Percentiles rank a stretch among this genome's conserved stretches.
These are phyloP conservation scores for Pagetopsis macropterus DNA, from an alignment of 2,797 vertebrate species.

Conservation along the genomic window DNA sequence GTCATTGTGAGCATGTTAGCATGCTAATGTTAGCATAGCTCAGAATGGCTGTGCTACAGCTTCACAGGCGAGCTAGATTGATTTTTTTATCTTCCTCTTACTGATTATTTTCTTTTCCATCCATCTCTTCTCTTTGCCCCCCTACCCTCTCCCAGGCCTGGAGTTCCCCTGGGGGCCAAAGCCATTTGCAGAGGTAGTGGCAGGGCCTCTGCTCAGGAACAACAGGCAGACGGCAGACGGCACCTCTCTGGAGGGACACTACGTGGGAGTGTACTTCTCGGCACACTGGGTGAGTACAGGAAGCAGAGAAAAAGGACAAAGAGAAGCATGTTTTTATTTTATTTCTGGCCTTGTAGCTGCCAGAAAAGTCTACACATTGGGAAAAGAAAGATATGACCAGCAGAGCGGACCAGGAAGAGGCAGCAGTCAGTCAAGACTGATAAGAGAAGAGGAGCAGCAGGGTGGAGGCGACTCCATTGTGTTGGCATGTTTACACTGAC, in stretches of 20 bases:
- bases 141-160: conserved; percentile 85
- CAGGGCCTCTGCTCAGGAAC: conserved; percentile 92
- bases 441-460: conserved; percentile 42
- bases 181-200: conserved; percentile 96
- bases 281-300: conserved; percentile 95
- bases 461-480: conserved; percentile 55
- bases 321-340: conserved; percentile 6
- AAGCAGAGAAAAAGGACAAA: conserved; percentile 38
- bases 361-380: conserved; percentile 30
- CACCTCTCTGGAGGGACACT: conserved; percentile 92
- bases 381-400: conserved; percentile 29
- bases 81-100: conserved; percentile 4
- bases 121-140: conserved; percentile 5
- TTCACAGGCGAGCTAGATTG: conserved; percentile 4
- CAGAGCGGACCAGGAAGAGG: conserved; percentile 57
- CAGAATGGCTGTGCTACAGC: neutral
- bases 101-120: neutral
- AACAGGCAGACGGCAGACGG: conserved; percentile 92
- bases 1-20: neutral
- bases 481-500: conserved; percentile 51
- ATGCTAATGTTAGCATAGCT: neutral
- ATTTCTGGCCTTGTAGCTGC: conserved; percentile 23
- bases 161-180: conserved; percentile 99
- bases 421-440: conserved; percentile 33
- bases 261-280: conserved; percentile 97